A percentile compares a stretch with the other conserved stretches of the same genome.
phyloP scores from a whole-genome alignment of 2,797 vertebrate genomes.

The Spinus olivaceus region DNA sequence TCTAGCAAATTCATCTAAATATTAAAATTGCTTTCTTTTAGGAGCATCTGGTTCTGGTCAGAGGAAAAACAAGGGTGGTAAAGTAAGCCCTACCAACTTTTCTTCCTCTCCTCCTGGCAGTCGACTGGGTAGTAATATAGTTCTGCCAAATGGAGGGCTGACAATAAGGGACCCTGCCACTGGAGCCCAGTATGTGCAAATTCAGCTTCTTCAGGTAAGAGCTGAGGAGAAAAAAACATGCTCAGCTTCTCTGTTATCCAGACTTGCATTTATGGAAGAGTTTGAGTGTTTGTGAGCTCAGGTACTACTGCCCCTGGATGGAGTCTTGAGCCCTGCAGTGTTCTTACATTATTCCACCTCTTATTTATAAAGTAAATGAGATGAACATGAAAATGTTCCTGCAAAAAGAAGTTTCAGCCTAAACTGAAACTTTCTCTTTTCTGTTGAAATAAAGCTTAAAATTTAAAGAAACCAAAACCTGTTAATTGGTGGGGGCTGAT shows the following conservation, averaged over 20 bases:
- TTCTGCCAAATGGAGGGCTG: constrained; percentile 78
- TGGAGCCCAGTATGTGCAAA: constrained; percentile 87
- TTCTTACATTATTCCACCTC: neutral
- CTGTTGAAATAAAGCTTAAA: neutral
- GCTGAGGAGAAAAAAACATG: neutral
- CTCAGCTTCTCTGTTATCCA: neutral
- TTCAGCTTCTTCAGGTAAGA: constrained; percentile 91
- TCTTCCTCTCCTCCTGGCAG: constrained; percentile 49
- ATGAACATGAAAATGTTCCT: neutral
- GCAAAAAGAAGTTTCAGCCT: neutral
- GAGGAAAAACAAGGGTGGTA: constrained; percentile 81
- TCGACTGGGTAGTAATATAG: constrained; percentile 75
- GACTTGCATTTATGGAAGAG: neutral
- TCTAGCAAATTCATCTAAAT: neutral
- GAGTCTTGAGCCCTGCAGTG: neutral
- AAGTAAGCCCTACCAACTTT: constrained; percentile 55
- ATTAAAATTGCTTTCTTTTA: constrained; percentile 43
- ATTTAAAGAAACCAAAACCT: neutral
- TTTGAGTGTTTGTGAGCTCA: neutral
- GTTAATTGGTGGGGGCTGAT: neutral
- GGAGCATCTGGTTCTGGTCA: constrained; percentile 75
- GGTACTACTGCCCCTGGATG: neutral
- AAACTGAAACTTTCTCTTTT: neutral
- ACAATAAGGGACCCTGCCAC: constrained; percentile 83
- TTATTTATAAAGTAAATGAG: neutral